These are phyloP conservation scores for Lepus townsendii DNA, from an alignment of 2,797 vertebrate genomes.

Conservation along the genomic window DNA sequence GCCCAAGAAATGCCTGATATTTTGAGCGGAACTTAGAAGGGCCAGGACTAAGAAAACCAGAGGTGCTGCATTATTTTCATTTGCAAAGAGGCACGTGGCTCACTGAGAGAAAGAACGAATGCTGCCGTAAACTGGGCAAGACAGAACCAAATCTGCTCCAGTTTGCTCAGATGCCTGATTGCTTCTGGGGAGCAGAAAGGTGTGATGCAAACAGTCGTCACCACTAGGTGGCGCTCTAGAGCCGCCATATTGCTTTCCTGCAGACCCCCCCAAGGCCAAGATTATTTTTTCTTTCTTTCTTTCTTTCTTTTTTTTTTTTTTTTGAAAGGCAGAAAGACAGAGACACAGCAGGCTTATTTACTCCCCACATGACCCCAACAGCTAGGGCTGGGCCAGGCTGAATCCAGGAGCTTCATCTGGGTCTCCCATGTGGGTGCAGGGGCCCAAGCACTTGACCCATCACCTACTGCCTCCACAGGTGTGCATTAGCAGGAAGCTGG, in stretches of 20 bases:
- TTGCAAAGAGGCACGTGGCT: neutral
- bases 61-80: neutral
- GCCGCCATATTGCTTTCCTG: neutral
- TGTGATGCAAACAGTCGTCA: rapidly evolving
- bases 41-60: neutral
- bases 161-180: neutral
- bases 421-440: no score
- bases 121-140: neutral
- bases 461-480: no score
- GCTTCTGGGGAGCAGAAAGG: neutral
- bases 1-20: neutral
- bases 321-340: no score
- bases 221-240: conserved; percentile 71
- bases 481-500: no score
- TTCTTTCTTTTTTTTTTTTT: no score
- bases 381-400: no score
- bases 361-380: no score
- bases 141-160: neutral
- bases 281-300: neutral
- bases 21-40: neutral
- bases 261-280: neutral
- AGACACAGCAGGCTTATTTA: no score
- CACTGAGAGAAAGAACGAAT: neutral
- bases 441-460: no score
- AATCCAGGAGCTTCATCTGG: no score